These are phyloP conservation scores for Anguilla rostrata DNA, from an alignment of 2,113 vertebrate genomes.

Conservation along the genomic window DNA sequence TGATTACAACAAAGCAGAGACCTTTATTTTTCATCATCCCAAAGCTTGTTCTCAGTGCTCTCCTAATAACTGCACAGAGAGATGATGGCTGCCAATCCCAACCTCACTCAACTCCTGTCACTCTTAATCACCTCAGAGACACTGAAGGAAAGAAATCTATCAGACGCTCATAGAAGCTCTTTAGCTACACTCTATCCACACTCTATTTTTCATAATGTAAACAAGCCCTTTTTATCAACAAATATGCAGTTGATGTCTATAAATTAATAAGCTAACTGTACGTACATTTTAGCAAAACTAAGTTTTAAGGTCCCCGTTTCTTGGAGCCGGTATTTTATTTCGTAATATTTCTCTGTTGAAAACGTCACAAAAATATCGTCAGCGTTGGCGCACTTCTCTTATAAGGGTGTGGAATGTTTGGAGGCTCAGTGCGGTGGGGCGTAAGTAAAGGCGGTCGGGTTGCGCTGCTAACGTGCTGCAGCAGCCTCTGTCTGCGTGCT, in stretches of 20 bases:
- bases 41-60: constrained; percentile 51
- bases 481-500: background rate
- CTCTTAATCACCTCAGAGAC: background rate
- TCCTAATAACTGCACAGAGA: constrained; percentile 55
- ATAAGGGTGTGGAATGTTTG: no score
- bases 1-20: background rate
- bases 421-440: background rate
- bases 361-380: background rate
- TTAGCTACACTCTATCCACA: background rate
- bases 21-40: constrained; percentile 45
- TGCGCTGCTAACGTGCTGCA: background rate
- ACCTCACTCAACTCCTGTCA: background rate
- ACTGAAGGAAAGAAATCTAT: background rate
- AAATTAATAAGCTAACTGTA: no score
- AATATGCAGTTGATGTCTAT: no score
- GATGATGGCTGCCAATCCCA: background rate
- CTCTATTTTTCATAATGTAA: no score
- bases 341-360: background rate
- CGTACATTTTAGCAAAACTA: background rate
- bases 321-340: background rate
- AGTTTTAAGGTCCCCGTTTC: background rate
- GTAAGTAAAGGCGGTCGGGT: background rate
- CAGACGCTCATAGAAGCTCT: background rate
- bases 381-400: no score
- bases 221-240: no score